Percentiles rank a stretch among this genome's conserved stretches.
phyloP scores from a whole-genome alignment of 2,113 vertebrate species.

The Peromyscus californicus region DNA sequence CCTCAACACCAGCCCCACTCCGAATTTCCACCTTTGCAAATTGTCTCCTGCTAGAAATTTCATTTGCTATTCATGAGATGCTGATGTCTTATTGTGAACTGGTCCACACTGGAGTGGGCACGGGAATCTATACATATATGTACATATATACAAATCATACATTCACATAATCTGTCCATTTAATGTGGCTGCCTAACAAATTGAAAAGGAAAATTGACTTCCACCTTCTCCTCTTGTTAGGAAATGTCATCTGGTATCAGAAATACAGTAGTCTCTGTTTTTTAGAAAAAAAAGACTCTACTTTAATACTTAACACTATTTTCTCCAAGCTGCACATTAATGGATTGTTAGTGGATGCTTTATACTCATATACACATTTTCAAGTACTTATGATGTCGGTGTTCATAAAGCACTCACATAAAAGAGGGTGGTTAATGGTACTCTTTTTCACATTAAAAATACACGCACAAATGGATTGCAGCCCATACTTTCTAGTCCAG shows the following conservation, averaged over 20 bases:
- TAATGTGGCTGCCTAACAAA: not conserved
- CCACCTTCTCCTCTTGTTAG: not conserved
- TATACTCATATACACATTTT: not conserved
- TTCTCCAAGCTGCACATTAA: not conserved
- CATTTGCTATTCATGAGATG: not conserved
- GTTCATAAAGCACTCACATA: not conserved
- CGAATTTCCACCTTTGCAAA: not conserved
- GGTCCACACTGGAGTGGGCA: not conserved
- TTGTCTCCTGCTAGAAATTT: not conserved
- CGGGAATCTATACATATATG: not conserved
- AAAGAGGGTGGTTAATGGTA: not conserved
- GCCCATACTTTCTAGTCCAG: not conserved
- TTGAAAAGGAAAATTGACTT: not conserved
- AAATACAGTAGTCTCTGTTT: not conserved
- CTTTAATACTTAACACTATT: not conserved
- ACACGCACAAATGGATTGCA: not conserved
- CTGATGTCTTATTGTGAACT: not conserved
- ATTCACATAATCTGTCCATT: not conserved
- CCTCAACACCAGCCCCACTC: not conserved
- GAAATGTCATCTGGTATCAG: not conserved
- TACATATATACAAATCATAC: not conserved
- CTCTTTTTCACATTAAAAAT: slow-evolving; percentile 13
- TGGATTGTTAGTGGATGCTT: not conserved
- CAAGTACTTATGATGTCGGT: not conserved
- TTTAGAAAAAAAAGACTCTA: not conserved